Conservation (phyloP, 2,113 vertebrate genomes). For the Philantomba maxwellii region DNA sequence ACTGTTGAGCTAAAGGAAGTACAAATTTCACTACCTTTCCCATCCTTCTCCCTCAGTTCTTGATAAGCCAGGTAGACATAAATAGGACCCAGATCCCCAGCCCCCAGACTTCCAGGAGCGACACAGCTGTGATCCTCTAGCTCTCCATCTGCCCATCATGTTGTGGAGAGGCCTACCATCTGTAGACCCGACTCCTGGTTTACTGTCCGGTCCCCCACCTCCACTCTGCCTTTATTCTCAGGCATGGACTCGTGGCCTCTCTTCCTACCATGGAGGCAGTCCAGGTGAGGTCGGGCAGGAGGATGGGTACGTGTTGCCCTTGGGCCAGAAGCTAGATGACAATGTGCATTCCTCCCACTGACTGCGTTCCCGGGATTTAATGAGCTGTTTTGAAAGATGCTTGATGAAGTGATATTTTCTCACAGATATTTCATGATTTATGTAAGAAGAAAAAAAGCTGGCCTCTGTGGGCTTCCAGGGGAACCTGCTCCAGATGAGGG, state of each 20-base stretch:
- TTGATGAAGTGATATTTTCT: neutral
- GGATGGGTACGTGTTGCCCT: neutral
- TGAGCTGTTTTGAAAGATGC: neutral
- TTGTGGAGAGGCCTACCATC: neutral
- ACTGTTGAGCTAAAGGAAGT: neutral
- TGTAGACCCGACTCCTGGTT: neutral
- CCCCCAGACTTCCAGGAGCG: no score
- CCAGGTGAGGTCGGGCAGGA: rapidly evolving
- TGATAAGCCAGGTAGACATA: neutral
- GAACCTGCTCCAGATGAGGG: neutral
- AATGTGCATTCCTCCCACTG: neutral
- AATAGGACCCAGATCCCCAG: neutral
- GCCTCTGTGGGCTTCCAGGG: neutral
- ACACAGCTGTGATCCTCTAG: neutral
- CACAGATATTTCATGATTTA: neutral
- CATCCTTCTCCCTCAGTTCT: neutral
- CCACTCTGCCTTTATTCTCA: neutral
- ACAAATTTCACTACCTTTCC: neutral
- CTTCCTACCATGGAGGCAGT: neutral
- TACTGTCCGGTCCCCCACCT: neutral
- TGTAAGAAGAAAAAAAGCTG: neutral
- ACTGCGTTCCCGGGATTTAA: neutral
- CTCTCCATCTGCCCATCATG: neutral
- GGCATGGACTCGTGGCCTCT: neutral
- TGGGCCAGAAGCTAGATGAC: neutral